Percentiles rank a stretch among this genome's conserved stretches.
Conservation (phyloP, 2,888 invertebrate genomes). For the Trisateles emortualis region DNA sequence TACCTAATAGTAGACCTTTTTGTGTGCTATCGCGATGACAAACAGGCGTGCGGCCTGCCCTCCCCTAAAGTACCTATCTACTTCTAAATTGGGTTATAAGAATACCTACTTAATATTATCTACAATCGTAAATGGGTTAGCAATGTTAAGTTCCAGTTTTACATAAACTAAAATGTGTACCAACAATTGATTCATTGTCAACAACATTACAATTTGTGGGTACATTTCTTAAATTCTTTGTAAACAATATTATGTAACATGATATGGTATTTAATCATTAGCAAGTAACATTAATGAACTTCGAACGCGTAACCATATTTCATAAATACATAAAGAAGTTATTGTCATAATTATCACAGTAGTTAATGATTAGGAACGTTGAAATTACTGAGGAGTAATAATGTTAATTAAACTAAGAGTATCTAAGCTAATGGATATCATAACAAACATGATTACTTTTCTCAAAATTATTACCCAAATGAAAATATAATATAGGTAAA, state of each 20-base stretch:
- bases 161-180: background rate
- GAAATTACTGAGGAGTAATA: constrained; percentile 16
- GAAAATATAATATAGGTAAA: constrained; percentile 1
- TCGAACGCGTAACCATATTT: constrained; percentile 18
- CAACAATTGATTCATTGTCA: background rate
- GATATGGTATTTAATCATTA: constrained; percentile 23
- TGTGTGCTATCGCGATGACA: no score
- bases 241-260: constrained; percentile 21
- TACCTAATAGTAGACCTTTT: no score
- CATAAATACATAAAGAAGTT: constrained; percentile 17
- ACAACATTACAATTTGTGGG: background rate
- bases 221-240: background rate
- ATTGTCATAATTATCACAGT: constrained; percentile 22
- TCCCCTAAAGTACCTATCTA: no score
- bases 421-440: constrained; percentile 19
- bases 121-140: no score
- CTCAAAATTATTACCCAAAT: constrained; percentile 17
- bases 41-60: no score
- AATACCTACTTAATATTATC: no score
- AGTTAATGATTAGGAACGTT: constrained; percentile 30
- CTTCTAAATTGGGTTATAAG: no score
- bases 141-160: background rate
- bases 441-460: constrained; percentile 26
- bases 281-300: constrained; percentile 26
- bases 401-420: constrained; percentile 20